A percentile compares a stretch with the other conserved stretches of the same genome.
Conservation (phyloP, 2,888 invertebrate species). For the Encarsia formosa region DNA sequence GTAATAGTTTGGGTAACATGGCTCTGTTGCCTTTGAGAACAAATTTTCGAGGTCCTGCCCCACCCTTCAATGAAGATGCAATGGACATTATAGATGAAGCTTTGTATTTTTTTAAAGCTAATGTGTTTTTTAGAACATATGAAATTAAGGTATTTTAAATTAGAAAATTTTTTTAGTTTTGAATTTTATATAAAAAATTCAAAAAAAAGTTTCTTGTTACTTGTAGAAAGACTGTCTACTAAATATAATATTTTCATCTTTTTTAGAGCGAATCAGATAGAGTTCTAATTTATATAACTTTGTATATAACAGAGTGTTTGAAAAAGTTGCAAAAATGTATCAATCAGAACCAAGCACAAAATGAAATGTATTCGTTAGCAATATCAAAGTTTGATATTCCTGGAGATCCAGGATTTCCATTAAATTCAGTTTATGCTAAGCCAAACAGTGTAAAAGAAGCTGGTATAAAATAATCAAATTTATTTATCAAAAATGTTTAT, state of each 20-base stretch:
- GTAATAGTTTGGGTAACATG: slow-evolving; percentile 81
- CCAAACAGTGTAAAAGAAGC: slow-evolving; percentile 75
- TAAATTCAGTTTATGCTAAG: slow-evolving; percentile 92
- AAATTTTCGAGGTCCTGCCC: slow-evolving; percentile 89
- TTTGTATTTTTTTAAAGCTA: slow-evolving; percentile 95
- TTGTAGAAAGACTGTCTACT: no score
- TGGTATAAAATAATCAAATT: slow-evolving; percentile 55
- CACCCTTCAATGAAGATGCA: slow-evolving; percentile 63
- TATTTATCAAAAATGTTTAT: no score
- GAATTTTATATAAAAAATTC: no score
- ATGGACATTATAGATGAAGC: slow-evolving; percentile 97
- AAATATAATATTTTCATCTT: slow-evolving; percentile 7
- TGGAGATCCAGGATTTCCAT: slow-evolving; percentile 89
- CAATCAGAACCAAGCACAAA: slow-evolving; percentile 81
- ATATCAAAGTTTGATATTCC: slow-evolving; percentile 95
- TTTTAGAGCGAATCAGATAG: slow-evolving; percentile 92
- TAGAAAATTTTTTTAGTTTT: background rate
- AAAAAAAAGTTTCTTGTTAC: no score
- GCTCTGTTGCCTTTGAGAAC: slow-evolving; percentile 89
- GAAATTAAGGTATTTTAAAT: slow-evolving; percentile 80
- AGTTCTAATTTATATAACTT: slow-evolving; percentile 92
- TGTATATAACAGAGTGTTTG: slow-evolving; percentile 96
- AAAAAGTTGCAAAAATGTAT: slow-evolving; percentile 90
- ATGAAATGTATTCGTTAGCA: slow-evolving; percentile 95
- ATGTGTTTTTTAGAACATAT: slow-evolving; percentile 97